Evolutionary conservation across 2,888 invertebrate species (phyloP), one percentile per base, ranked within the genome.

Genomic region (Blastobasis lacticolella): DNA sequence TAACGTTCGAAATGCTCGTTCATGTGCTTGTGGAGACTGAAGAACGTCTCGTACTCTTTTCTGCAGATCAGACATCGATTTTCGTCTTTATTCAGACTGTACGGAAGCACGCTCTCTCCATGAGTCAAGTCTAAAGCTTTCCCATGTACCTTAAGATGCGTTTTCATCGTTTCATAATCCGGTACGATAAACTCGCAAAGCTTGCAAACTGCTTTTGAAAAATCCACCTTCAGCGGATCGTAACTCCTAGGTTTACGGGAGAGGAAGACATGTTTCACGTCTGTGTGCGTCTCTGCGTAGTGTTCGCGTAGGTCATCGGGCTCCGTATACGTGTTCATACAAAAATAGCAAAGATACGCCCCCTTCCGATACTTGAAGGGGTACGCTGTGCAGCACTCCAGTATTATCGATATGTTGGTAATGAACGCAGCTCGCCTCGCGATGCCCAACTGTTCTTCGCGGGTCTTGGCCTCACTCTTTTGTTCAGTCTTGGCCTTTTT

Each of bases 321-420:
- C 56, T 86, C 87, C 38, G 85, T 52, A 52, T 85, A 87, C 0
- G 78, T 76, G 43, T 57, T 72, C 59, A 79, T 86, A 57, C 88
- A 88, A 56, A 78, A 88, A 62, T 75, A 87, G 56, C 88, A 88
- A 9, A 83, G 60, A 51, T 85, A 88, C 0, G 78, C 75, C 5
- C 87, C 87, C 61, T 81, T 82, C 41, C 83, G 75, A 55, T 87
- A 88, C 58, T 85, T 87, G 58, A 88, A 88, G 6, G 87, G 87
- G 61, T 79, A 87, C 0, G 87, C 87, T 0, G 87, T 86, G 53
- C 76, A 78, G 0, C 75, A 69, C 43, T 81, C 75, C 61, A 87
- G 66, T 52, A 87, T 79, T 46, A 71, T 67, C 6, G 74, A 62
- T 43, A 87, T 78, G 57, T 88, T 87, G 64, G 73, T 81, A 62